A percentile compares a stretch with the other conserved stretches of the same genome.
phyloP scores from a whole-genome alignment of 2,797 vertebrate species.

The Kryptopterus vitreolus region DNA sequence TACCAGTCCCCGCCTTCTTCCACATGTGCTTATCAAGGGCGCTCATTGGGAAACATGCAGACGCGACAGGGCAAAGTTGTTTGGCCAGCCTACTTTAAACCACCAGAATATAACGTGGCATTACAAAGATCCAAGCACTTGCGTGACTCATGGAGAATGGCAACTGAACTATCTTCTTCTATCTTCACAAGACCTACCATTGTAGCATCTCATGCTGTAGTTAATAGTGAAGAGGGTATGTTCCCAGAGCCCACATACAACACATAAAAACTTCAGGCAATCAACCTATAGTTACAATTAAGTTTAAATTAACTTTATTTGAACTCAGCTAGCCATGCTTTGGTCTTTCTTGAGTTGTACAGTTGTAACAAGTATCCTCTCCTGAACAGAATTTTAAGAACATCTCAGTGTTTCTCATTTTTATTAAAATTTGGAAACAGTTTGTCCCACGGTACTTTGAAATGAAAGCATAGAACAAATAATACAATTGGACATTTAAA shows the following conservation, averaged over 20 bases:
- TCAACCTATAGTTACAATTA: not conserved
- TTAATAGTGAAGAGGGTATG: conserved; percentile 92
- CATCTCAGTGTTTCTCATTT: too few relatives aligned
- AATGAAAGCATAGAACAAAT: too few relatives aligned
- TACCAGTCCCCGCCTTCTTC: conserved; percentile 94
- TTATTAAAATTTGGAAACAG: too few relatives aligned
- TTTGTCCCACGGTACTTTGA: too few relatives aligned
- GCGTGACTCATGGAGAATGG: conserved; percentile 74
- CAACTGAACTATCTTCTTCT: conserved; percentile 70
- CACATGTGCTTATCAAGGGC: conserved; percentile 95
- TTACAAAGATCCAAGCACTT: conserved; percentile 94
- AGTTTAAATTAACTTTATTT: not conserved
- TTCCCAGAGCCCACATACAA: conserved; percentile 52
- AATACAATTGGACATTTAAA: too few relatives aligned
- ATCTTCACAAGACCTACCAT: conserved; percentile 69
- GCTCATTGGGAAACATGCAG: conserved; percentile 88
- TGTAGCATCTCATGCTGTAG: conserved; percentile 69
- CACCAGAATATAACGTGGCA: conserved; percentile 95
- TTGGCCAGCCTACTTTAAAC: conserved; percentile 85
- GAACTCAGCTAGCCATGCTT: not conserved
- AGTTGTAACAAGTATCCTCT: not conserved
- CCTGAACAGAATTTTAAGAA: too few relatives aligned
- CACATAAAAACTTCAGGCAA: not conserved
- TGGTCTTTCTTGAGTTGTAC: not conserved
- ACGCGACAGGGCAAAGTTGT: conserved; percentile 78